Evolutionary conservation across 2,113 vertebrate species (phyloP), one percentile per base, ranked within the genome.

Genomic region (Grallaria varia): DNA sequence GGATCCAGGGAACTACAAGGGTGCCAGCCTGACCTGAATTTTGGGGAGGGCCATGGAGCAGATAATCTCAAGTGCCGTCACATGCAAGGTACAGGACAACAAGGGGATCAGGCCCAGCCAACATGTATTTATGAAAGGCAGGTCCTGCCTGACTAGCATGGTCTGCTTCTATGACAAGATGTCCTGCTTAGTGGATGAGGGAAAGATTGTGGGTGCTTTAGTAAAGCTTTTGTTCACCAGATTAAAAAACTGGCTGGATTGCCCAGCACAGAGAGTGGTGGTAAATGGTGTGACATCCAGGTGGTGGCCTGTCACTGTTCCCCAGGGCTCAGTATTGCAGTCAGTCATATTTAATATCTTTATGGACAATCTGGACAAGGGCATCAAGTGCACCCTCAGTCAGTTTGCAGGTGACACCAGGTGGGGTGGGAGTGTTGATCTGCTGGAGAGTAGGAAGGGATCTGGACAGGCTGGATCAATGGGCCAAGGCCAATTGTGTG

Each of bases 211-310:
- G 19, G 27, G 33, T 44, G 31, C 22, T 44, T 68, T 37, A 50
- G 13, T 31, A 76, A 76, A 37, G 25, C 7, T 68, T 31, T 59
- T 31, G 44, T 58, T 28, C 27, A 30, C 52, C 24, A 25, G 27
- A 17, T 53, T 25, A 50, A 30, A 53, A 53, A 50, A 50, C 52
- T 53, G 27, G 52, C 12, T 2, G 1, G 16, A 52, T 27, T 7
- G 25, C 44, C 0, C 0, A 27, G 33, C 11, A 17, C 73, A 77
- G 33, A 86, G 25, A 68, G 13, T 52, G 0, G 0, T 22, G 37
- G 22, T 33, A 14, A 60, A 33, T 33, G 37, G 25, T 68, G 53
- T 25, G 21, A 44, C 17, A 52, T 37, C 22, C 27, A 37, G 17
- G 4, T 68, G 63, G 31, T 2, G 2, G 25, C 21, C 10, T 42